Conservation (phyloP, 2,888 invertebrate genomes). For the Tinea pellionella region DNA sequence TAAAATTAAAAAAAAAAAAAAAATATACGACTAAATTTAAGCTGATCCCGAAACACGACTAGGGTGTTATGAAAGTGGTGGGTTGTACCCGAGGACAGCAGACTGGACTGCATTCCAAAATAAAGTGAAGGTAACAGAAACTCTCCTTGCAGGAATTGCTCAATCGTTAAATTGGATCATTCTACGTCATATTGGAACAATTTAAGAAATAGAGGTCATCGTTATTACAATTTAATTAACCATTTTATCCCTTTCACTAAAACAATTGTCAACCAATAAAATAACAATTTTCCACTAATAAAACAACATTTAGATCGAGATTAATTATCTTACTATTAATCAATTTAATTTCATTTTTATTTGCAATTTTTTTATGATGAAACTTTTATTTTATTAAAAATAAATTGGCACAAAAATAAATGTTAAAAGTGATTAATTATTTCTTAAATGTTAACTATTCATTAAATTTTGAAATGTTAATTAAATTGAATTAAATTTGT, state of each 20-base stretch:
- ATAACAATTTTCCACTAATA: not conserved
- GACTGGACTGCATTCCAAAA: not conserved
- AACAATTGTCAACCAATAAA: not conserved
- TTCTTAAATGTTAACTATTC: not conserved
- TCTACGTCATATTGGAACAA: constrained; percentile 3
- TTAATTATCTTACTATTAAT: not conserved
- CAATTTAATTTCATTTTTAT: not conserved
- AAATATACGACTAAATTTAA: no score
- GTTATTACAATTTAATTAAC: not conserved
- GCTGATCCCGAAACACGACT: no score
- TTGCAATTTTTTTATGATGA: no score
- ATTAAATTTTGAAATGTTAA: no score
- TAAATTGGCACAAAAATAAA: not conserved
- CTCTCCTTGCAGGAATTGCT: not conserved
- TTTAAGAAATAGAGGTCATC: constrained; percentile 3
- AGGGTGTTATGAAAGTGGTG: no score
- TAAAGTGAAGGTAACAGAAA: not conserved
- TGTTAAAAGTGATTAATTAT: no score
- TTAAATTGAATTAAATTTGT: no score
- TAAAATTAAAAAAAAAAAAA: no score
- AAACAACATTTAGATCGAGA: not conserved
- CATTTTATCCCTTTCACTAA: not conserved
- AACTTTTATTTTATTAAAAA: not conserved
- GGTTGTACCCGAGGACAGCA: no score
- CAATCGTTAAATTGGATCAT: not conserved